Evolutionary conservation across 2,797 vertebrate species (phyloP).

Genomic region (Acropternis orthonyx): DNA sequence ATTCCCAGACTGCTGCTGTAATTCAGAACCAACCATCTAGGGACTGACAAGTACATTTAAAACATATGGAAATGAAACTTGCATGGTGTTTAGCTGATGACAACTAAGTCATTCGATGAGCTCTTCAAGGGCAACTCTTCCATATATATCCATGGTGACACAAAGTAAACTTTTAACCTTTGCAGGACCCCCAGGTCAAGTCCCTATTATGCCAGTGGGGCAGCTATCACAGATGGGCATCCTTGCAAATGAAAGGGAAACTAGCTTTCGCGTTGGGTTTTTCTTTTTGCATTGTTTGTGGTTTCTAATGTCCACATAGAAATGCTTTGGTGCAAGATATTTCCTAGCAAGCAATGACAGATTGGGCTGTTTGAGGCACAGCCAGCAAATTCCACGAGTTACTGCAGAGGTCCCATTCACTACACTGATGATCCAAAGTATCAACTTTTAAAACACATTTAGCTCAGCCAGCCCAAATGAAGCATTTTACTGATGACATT

Average conservation of each 20-base stretch:
- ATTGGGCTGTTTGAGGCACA: not conserved
- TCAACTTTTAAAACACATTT: not conserved
- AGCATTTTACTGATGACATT: not conserved
- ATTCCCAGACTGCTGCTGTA: not conserved
- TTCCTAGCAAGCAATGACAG: not conserved
- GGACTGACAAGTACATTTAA: not conserved
- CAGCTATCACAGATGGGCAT: not conserved
- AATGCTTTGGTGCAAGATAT: not conserved
- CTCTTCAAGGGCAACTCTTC: not conserved
- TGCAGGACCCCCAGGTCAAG: not conserved
- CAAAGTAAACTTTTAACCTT: not conserved
- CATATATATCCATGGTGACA: not conserved
- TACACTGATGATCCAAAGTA: not conserved
- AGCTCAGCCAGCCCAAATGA: not conserved
- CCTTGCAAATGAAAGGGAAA: not conserved
- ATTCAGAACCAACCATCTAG: not conserved
- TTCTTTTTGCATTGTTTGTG: not conserved
- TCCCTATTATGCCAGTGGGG: accelerated
- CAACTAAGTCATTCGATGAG: not conserved
- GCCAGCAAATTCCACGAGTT: not conserved
- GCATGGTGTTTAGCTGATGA: not conserved
- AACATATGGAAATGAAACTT: not conserved
- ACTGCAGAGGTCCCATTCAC: not conserved
- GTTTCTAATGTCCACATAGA: not conserved
- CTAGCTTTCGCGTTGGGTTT: not conserved